A percentile compares a stretch with the other conserved stretches of the same genome.
phyloP scores from a whole-genome alignment of 2,113 vertebrate species.

The Pelvicachromis taeniatus region DNA sequence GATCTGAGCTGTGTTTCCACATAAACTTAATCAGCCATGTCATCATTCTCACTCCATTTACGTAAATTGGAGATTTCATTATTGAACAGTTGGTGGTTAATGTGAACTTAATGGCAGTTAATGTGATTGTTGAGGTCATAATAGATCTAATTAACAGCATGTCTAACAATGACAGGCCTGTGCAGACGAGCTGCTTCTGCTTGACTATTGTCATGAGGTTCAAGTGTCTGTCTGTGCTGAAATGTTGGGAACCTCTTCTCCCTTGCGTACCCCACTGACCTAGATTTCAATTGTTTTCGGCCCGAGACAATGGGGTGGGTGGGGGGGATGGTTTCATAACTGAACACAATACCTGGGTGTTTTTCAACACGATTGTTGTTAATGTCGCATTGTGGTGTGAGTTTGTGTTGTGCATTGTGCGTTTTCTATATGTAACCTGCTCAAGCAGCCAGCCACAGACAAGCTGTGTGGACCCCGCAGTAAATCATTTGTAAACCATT shows the following conservation, averaged over 20 bases:
- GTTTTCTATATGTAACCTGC: constrained; percentile 47
- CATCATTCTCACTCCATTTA: neutral
- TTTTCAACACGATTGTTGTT: constrained; percentile 63
- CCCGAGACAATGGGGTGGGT: constrained; percentile 71
- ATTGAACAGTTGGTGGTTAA: constrained; percentile 14
- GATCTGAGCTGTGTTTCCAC: neutral
- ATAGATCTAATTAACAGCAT: constrained; percentile 56
- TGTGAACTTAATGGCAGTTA: constrained; percentile 34
- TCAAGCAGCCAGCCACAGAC: neutral
- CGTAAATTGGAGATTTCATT: neutral
- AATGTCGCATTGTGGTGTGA: constrained; percentile 47
- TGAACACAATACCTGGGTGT: constrained; percentile 74
- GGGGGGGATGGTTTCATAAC: constrained; percentile 69
- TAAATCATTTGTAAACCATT: neutral
- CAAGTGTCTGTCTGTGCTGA: constrained; percentile 65
- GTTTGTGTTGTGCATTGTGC: constrained; percentile 28
- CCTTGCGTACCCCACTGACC: constrained; percentile 74
- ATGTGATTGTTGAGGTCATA: constrained; percentile 41
- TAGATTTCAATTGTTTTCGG: constrained; percentile 78
- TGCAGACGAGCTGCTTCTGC: constrained; percentile 45
- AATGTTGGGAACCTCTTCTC: constrained; percentile 68
- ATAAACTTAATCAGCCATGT: neutral
- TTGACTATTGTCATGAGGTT: constrained; percentile 57
- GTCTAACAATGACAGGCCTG: constrained; percentile 54
- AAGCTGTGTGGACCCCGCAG: neutral